phyloP scores from a whole-genome alignment of 2,888 invertebrate species.

The Campoplex nolae region DNA sequence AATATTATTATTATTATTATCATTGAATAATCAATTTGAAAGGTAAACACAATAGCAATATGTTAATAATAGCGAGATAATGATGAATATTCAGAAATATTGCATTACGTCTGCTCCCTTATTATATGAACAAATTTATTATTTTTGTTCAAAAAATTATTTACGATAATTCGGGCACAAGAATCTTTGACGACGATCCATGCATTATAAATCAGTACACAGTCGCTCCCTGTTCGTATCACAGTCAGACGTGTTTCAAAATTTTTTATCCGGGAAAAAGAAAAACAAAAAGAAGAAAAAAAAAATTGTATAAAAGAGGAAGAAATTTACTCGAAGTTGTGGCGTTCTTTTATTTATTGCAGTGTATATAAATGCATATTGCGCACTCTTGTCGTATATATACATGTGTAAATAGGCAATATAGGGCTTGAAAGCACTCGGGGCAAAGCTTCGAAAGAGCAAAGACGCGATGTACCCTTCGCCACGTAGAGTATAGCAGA shows the following conservation, averaged over 20 bases:
- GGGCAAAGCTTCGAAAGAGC: constrained; percentile 44
- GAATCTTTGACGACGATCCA: background rate
- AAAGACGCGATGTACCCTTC: constrained; percentile 43
- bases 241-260: background rate
- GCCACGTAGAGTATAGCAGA: constrained; percentile 33
- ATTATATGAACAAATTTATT: no score
- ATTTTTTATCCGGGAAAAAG: background rate
- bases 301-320: background rate
- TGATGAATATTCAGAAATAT: background rate
- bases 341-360: constrained; percentile 19
- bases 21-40: background rate
- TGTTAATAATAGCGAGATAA: background rate
- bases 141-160: no score
- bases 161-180: background rate
- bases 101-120: background rate
- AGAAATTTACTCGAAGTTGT: background rate
- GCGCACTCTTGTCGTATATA: constrained; percentile 37
- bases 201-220: background rate
- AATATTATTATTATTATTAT: background rate
- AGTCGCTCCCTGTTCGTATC: background rate
- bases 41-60: background rate
- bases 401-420: constrained; percentile 43
- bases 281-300: background rate
- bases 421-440: background rate
- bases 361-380: constrained; percentile 36